Evolutionary conservation across 2,113 vertebrate genomes (phyloP).

Genomic region (Zosterops hypoxanthus): DNA sequence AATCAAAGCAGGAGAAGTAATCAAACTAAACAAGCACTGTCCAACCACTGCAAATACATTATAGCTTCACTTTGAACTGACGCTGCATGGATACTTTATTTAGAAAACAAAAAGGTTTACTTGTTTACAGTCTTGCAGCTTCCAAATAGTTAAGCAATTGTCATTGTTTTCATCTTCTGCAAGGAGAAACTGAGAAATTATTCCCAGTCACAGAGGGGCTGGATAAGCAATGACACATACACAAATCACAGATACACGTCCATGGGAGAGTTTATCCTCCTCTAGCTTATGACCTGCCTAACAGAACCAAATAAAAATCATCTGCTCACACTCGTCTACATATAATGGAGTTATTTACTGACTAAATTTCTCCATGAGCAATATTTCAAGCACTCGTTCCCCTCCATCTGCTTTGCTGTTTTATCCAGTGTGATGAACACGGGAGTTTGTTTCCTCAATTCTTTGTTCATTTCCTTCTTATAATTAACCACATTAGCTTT

Average conservation of each 20-base stretch:
- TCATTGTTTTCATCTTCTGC: background rate
- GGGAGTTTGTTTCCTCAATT: background rate
- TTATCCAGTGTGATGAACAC: background rate
- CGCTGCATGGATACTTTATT: background rate
- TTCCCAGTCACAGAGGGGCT: background rate
- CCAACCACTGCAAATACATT: background rate
- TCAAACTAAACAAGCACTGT: background rate
- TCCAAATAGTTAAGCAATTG: background rate
- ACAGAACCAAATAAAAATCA: background rate
- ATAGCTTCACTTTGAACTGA: background rate
- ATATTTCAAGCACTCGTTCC: background rate
- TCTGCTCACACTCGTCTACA: background rate
- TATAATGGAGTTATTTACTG: background rate
- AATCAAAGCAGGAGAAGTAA: background rate
- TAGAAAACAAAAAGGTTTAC: background rate
- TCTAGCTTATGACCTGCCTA: background rate
- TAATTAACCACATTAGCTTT: background rate
- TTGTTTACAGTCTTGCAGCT: background rate
- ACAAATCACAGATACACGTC: background rate
- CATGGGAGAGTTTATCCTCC: background rate
- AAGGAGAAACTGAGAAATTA: background rate
- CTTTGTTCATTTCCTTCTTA: slow-evolving; percentile 6
- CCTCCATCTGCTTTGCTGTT: background rate
- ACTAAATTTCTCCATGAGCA: background rate
- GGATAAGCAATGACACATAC: background rate